Percentiles rank a stretch among this genome's conserved stretches.
Conservation (phyloP, 1,140 invertebrate genomes). For the Drosophila cardini region DNA sequence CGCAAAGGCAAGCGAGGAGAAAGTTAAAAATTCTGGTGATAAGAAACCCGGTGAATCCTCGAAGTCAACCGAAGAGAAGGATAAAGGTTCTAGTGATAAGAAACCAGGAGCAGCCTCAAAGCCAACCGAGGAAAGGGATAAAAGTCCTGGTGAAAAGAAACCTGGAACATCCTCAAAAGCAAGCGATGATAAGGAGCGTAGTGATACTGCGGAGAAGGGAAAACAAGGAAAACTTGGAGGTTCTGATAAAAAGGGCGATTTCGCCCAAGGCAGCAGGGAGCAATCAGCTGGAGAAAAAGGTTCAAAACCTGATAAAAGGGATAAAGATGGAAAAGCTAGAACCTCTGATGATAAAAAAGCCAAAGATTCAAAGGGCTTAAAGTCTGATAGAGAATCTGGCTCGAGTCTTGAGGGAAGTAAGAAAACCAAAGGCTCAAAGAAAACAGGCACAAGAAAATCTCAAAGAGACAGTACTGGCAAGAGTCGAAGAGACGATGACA, state of each 20-base stretch:
- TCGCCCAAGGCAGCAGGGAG: neutral
- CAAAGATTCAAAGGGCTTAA: neutral
- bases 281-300: neutral
- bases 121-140: neutral
- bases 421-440: neutral
- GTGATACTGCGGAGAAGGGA: neutral
- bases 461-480: neutral
- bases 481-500: neutral
- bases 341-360: neutral
- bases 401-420: neutral
- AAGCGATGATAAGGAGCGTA: neutral
- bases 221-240: neutral
- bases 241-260: neutral
- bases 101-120: neutral
- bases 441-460: neutral
- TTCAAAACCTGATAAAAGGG: constrained; percentile 1
- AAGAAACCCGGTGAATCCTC: too few species aligned
- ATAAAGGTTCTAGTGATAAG: too few species aligned
- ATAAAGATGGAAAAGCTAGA: neutral
- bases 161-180: neutral
- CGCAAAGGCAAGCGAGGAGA: too few species aligned
- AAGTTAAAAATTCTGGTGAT: too few species aligned
- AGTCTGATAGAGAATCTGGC: neutral
- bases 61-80: too few species aligned
- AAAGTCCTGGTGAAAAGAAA: too few species aligned